These are phyloP conservation scores for Schizaphis graminum DNA, from an alignment of 2,888 invertebrate genomes.

Conservation along the genomic window DNA sequence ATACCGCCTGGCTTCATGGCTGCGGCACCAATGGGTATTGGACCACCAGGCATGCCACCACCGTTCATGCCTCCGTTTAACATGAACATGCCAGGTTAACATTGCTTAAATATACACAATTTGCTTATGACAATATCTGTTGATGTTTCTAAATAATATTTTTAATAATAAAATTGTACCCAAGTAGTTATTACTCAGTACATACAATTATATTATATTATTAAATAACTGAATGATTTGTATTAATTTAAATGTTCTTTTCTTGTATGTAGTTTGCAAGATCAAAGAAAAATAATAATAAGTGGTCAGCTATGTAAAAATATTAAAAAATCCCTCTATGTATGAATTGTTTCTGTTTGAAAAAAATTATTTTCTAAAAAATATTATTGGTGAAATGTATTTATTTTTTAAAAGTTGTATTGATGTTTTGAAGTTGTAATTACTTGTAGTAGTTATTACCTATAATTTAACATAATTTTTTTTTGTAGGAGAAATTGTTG, in stretches of 20 bases:
- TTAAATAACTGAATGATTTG: not conserved
- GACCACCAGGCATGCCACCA: constrained; percentile 62
- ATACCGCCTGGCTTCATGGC: constrained; percentile 63
- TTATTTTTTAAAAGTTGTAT: not conserved
- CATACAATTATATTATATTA: not conserved
- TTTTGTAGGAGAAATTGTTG: constrained; percentile 58
- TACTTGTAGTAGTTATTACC: not conserved
- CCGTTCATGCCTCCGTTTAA: constrained; percentile 64
- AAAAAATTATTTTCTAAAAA: not conserved
- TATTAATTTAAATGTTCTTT: not conserved
- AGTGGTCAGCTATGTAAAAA: not conserved
- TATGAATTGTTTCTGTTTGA: not conserved
- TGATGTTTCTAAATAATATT: not conserved
- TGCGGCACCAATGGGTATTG: constrained; percentile 62
- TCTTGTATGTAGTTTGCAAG: not conserved
- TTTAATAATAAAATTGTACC: not conserved
- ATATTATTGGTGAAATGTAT: not conserved
- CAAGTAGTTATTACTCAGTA: not conserved
- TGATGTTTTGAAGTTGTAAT: not conserved
- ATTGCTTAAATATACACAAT: not conserved
- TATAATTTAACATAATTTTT: not conserved
- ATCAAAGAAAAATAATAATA: not conserved
- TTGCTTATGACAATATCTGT: not conserved
- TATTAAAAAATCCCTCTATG: not conserved
- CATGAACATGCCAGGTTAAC: constrained; percentile 59